A percentile compares a stretch with the other conserved stretches of the same genome.
phyloP scores from a whole-genome alignment of 2,888 invertebrate species.

The Dexiosoma caninum region DNA sequence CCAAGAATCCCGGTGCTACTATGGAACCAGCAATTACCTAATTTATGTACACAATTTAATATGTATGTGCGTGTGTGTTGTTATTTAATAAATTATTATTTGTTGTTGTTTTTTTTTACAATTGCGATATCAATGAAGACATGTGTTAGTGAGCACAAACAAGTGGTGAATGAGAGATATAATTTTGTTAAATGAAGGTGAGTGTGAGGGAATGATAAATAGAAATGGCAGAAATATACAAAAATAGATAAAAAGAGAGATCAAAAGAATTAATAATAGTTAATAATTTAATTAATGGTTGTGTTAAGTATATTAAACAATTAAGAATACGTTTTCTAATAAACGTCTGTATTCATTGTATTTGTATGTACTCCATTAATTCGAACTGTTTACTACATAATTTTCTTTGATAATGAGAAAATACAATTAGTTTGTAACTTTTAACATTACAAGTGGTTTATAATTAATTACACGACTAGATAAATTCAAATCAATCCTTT shows the following conservation, averaged over 20 bases:
- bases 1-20: slow-evolving; percentile 76
- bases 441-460: no score
- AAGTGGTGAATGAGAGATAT: neutral
- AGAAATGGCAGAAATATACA: slow-evolving; percentile 27
- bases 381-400: neutral
- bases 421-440: no score
- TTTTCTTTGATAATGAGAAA: neutral
- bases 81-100: neutral
- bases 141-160: slow-evolving; percentile 17
- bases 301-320: neutral
- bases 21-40: slow-evolving; percentile 77
- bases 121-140: no score
- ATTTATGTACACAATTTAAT: slow-evolving; percentile 43
- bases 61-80: slow-evolving; percentile 55
- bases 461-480: no score
- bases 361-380: slow-evolving; percentile 56
- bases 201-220: slow-evolving; percentile 3
- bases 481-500: no score
- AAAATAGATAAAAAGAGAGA: slow-evolving; percentile 56
- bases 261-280: slow-evolving; percentile 24
- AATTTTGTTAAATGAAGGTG: slow-evolving; percentile 18
- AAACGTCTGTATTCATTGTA: neutral
- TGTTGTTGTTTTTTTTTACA: no score
- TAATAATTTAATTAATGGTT: slow-evolving; percentile 9
- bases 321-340: neutral